phyloP scores from a whole-genome alignment of 2,888 invertebrate genomes.

The Diplazon laetatorius region DNA sequence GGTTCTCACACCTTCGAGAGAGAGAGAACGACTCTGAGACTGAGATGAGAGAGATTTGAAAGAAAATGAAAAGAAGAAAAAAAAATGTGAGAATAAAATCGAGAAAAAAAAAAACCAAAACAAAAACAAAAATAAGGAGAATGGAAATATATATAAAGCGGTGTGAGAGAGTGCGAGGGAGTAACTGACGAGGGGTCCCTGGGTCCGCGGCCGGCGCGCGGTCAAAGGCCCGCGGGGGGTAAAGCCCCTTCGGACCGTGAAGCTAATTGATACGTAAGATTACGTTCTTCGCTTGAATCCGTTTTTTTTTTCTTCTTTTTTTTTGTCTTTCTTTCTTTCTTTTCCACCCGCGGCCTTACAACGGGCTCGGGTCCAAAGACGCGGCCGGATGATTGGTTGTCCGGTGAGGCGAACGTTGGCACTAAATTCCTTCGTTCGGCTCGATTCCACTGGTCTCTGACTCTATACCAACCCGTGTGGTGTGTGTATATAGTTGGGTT shows the following conservation, averaged over 20 bases:
- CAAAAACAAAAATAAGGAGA: slow-evolving; percentile 36
- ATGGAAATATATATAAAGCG: slow-evolving; percentile 31
- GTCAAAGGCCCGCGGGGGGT: slow-evolving; percentile 83
- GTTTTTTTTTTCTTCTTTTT: too few species aligned
- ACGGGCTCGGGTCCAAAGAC: slow-evolving; percentile 46
- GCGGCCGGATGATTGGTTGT: slow-evolving; percentile 79
- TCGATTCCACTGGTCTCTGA: too few species aligned
- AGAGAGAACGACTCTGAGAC: slow-evolving; percentile 44
- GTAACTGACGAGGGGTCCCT: slow-evolving; percentile 22
- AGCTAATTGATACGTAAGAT: slow-evolving; percentile 83
- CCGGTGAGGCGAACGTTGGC: slow-evolving; percentile 73
- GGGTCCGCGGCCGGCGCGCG: slow-evolving; percentile 76
- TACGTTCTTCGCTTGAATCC: slow-evolving; percentile 76
- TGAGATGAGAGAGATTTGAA: slow-evolving; percentile 5
- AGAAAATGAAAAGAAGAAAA: background rate
- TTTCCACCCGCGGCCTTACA: slow-evolving; percentile 66
- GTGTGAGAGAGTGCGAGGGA: slow-evolving; percentile 53
- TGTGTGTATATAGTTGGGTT: too few species aligned
- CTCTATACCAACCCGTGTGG: background rate
- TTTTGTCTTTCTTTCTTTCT: too few species aligned
- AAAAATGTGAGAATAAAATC: slow-evolving; percentile 17
- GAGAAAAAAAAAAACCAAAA: too few species aligned
- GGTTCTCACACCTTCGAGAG: slow-evolving; percentile 80
- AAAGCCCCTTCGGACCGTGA: slow-evolving; percentile 80
- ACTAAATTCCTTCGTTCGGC: slow-evolving; percentile 78